Evolutionary conservation across 37 sponge, comb jelly and placozoan genomes (phyloP), one percentile per base, ranked within the genome.

Genomic region (Ianthella basta): DNA sequence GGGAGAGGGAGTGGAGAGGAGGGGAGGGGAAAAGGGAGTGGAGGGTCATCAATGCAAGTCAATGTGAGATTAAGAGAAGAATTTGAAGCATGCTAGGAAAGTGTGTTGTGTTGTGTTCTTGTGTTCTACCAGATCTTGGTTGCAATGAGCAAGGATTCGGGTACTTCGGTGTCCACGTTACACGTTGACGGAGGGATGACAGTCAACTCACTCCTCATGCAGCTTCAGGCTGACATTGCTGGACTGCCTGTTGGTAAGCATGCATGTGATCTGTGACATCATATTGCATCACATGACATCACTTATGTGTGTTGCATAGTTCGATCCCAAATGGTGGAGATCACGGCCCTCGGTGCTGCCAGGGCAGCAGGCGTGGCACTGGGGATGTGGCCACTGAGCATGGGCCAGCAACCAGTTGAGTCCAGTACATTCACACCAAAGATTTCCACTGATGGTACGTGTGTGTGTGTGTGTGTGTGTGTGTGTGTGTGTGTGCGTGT

Each of bases 101-200:
- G 15, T 57, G 15, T 20, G 59, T 20, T 57, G 18, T 57, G 15
- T 57, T 15, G 59, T 20, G 18, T 57, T 20, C 59, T 57, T n/a
- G n/a, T n/a, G n/a, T n/a, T n/a, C n/a, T n/a, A n/a, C 20, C 60
- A 97, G 94, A 91, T 96, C 18, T 75, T 98, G 34, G 92, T 96
- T 66, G 91, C 90, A 38, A 96, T 98, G 99, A 92, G 90, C 36
- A 88, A 94, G 78, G 99, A 98, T 56, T 88, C 91, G 40, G 90
- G 91, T 23, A 72, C 84, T 4, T 73, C 88, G 16, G 86, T 94
- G 5, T 33, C 87, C 29, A 63, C 80, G 12, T 85, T 98, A 23
- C 63, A 81, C n/a, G 96, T 94, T 50, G 99, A 98, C 59, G 99
- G 99, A 60, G 97, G 95, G 0, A 96, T 96, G 99, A 94, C 95